Base-by-base conservation (phyloP, 2,797 vertebrate genomes). In the Jordanella pulchra region DNA sequence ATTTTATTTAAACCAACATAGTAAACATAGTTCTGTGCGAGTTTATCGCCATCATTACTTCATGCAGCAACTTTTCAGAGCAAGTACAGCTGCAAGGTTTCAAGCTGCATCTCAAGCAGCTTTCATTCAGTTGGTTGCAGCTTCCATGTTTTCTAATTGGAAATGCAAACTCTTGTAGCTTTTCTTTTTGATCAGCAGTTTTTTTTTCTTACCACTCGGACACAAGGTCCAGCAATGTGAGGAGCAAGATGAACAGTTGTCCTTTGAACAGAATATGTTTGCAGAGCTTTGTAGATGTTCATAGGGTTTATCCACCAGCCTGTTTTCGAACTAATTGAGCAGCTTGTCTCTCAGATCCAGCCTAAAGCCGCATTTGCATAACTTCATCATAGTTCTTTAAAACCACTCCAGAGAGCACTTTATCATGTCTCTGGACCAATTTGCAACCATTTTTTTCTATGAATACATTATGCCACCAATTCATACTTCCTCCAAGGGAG, bases 341-440 rank as follows among this genome's bases (percentile, higher is more conserved):
- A 1, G 67, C 45, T 27, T 71, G 30, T 2, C 51, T 68, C 23
- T 5, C 28, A 69, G 72, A 77, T 77, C 77, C 76, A 73, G 80
- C 82, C 80, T 72, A 79, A 65, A 76, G 81, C 71, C 28, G 42
- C 55, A 78, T 88, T 90, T 85, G 86, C 84, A 82, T 82, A 84
- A 76, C 76, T 79, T 82, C 77, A 82, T 90, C 80, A 84, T 85
- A 56, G 89, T 90, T 90, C 75, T 85, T 92, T 84, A 87, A 86
- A 75, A 75, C 75, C 84, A 80, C 81, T 77, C 79, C 78, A 75
- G 80, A 63, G 13, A 70, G 67, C 71, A 25, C 84, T 90, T 88
- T 69, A 83, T 92, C 86, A 90, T 66, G 76, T 84, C 82, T 86
- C 77, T 50, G 23, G 78, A 89, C 82, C 74, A 71, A 80, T 88